Evolutionary conservation across 2,797 vertebrate genomes (phyloP).

Genomic region (Coilia nasus): DNA sequence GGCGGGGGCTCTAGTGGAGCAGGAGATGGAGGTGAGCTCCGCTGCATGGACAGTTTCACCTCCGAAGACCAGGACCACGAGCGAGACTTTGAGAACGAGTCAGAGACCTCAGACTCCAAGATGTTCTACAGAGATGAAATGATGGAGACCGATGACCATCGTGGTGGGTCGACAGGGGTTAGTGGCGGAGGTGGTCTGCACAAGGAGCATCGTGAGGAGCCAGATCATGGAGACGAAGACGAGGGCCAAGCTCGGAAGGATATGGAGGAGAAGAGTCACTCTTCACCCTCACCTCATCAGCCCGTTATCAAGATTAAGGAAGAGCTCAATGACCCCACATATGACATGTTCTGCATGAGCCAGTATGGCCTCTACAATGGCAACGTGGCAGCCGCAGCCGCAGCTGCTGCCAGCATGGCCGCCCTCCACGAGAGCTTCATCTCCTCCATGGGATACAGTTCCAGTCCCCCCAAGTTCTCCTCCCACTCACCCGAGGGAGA

Average conservation of each 20-base stretch:
- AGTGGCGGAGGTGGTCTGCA: slow-evolving; percentile 57
- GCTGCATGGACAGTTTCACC: slow-evolving; percentile 94
- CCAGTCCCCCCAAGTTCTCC: slow-evolving; percentile 92
- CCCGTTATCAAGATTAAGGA: slow-evolving; percentile 94
- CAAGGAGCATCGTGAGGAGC: slow-evolving; percentile 68
- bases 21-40: slow-evolving; percentile 76
- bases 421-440: slow-evolving; percentile 95
- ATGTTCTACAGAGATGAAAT: slow-evolving; percentile 87
- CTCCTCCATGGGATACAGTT: slow-evolving; percentile 91
- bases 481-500: slow-evolving; percentile 90
- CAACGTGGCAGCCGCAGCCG: slow-evolving; percentile 82
- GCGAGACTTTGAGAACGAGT: slow-evolving; percentile 97
- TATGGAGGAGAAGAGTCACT: slow-evolving; percentile 83
- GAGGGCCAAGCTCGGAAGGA: slow-evolving; percentile 83
- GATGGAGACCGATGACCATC: slow-evolving; percentile 85
- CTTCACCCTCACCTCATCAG: slow-evolving; percentile 84
- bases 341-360: slow-evolving; percentile 99
- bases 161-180: slow-evolving; percentile 59
- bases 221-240: slow-evolving; percentile 70
- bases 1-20: slow-evolving; percentile 77
- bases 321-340: slow-evolving; percentile 94
- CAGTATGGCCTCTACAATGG: slow-evolving; percentile 96
- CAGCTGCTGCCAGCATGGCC: slow-evolving; percentile 94
- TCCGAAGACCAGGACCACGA: slow-evolving; percentile 98
- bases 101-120: slow-evolving; percentile 95